Percentiles rank a stretch among this genome's conserved stretches.
Conservation (phyloP, 2,888 invertebrate species). For the Plemyria rubiginata region DNA sequence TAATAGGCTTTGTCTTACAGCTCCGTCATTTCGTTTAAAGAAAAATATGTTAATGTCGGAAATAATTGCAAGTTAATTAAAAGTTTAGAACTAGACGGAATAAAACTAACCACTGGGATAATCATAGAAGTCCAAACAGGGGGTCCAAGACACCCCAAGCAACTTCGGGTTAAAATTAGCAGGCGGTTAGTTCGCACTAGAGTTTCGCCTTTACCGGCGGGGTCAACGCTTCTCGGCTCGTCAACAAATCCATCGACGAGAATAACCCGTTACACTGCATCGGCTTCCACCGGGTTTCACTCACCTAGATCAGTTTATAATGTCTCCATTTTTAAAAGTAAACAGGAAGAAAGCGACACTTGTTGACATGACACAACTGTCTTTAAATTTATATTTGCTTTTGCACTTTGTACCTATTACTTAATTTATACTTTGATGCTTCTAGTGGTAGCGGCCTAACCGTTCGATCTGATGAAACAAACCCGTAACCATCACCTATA, state of each 20-base stretch:
- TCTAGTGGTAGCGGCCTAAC: too few species aligned
- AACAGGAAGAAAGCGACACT: constrained; percentile 26
- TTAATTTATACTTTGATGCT: not conserved
- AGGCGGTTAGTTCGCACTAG: constrained; percentile 65
- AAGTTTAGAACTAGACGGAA: too few species aligned
- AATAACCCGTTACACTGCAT: constrained; percentile 83
- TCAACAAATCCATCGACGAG: constrained; percentile 83
- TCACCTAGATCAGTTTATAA: constrained; percentile 69
- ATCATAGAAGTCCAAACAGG: not conserved
- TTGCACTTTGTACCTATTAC: not conserved
- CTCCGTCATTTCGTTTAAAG: too few species aligned
- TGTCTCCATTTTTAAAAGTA: constrained; percentile 51
- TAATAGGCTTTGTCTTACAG: too few species aligned
- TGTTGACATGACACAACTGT: not conserved
- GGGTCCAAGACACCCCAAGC: constrained; percentile 20
- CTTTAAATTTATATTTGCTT: not conserved
- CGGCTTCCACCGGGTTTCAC: constrained; percentile 74
- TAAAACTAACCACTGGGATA: too few species aligned
- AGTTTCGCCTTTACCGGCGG: constrained; percentile 70
- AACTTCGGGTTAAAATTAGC: constrained; percentile 37
- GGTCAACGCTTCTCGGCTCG: constrained; percentile 81
- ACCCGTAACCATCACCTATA: too few species aligned
- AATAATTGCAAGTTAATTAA: too few species aligned
- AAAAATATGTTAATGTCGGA: too few species aligned
- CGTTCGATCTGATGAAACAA: too few species aligned